Conservation (phyloP, 2,888 invertebrate species). For the Drosophila affinis region DNA sequence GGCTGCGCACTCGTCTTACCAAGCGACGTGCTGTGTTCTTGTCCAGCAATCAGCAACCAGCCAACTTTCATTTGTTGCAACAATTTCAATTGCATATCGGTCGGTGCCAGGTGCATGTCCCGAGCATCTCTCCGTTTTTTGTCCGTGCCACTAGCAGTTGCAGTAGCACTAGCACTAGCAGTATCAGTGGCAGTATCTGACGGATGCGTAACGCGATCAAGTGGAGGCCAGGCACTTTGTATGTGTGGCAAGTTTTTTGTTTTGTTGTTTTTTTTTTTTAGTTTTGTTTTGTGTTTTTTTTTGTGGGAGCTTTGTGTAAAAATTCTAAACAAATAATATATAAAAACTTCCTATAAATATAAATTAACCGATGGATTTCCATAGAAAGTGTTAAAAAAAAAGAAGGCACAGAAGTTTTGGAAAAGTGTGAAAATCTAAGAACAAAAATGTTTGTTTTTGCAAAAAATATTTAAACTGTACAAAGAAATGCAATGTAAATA, state of each 20-base stretch:
- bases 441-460: not conserved
- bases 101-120: slow-evolving; percentile 10
- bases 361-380: not conserved
- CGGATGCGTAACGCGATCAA: slow-evolving; percentile 13
- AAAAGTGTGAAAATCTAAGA: not conserved
- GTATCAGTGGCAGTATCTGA: slow-evolving; percentile 3
- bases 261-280: slow-evolving; percentile 1
- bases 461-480: not conserved
- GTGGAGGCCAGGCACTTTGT: slow-evolving; percentile 17
- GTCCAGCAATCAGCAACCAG: not conserved
- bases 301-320: slow-evolving; percentile 29
- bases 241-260: slow-evolving; percentile 16
- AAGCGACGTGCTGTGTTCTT: slow-evolving; percentile 10
- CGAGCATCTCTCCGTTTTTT: not conserved
- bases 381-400: not conserved
- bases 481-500: not conserved
- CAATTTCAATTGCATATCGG: slow-evolving; percentile 21
- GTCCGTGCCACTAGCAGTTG: not conserved
- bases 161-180: slow-evolving; percentile 1
- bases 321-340: slow-evolving; percentile 1
- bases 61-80: slow-evolving; percentile 45
- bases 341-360: not conserved
- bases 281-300: no score
- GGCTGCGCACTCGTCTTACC: slow-evolving; percentile 39
- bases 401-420: not conserved